Conservation (phyloP, 2,113 vertebrate species). For the Malurus melanocephalus region DNA sequence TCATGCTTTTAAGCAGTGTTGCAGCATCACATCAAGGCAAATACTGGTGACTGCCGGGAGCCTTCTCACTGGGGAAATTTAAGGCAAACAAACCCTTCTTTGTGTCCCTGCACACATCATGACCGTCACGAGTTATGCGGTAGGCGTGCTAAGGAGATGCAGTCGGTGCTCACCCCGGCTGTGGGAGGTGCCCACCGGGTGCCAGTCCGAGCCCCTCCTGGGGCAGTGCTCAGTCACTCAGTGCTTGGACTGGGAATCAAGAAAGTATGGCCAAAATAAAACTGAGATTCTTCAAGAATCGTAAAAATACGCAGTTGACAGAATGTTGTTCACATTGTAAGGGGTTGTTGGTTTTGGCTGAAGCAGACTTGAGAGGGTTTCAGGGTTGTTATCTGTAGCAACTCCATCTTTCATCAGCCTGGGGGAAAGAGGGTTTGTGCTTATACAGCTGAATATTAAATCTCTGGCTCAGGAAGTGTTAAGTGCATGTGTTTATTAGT, state of each 20-base stretch:
- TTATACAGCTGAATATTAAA: not conserved
- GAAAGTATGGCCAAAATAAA: not conserved
- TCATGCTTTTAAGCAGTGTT: not conserved
- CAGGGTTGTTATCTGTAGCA: not conserved
- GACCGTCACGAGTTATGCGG: not conserved
- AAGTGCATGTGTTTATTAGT: not conserved
- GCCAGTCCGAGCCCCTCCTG: not conserved
- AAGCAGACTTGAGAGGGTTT: not conserved
- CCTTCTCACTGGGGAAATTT: not conserved
- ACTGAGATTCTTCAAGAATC: not conserved
- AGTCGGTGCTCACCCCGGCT: not conserved
- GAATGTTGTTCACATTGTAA: not conserved
- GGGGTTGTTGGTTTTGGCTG: not conserved
- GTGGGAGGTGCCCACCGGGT: not conserved
- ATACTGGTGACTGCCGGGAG: not conserved
- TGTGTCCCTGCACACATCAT: not conserved
- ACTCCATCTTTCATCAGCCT: not conserved
- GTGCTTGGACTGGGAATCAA: fast-evolving
- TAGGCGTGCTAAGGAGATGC: not conserved
- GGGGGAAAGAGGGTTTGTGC: not conserved
- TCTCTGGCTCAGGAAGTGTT: not conserved
- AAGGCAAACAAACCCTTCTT: slow-evolving; percentile 41
- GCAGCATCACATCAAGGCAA: not conserved
- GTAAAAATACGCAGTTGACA: not conserved
- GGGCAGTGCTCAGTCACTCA: fast-evolving